Evolutionary conservation across 2,888 invertebrate species (phyloP), one percentile per base, ranked within the genome.

Genomic region (Chrysomela aeneicollis): DNA sequence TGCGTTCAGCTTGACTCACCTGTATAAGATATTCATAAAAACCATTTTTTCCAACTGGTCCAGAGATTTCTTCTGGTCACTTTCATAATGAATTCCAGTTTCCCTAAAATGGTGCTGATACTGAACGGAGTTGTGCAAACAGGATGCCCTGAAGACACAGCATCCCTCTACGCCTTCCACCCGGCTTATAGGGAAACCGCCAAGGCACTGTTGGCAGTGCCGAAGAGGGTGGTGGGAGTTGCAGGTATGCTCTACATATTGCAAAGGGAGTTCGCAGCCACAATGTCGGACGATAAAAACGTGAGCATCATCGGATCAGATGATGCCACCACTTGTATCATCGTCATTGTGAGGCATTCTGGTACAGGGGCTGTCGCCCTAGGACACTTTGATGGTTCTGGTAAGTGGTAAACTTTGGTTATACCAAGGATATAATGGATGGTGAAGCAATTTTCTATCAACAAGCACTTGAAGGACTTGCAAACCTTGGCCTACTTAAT

Each of bases 321-420:
- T 83, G 96, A 95, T 85, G 92, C 92, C 79, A 97, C 97, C 74
- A 95, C 96, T 73, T 97, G 97, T 85, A 92, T 95, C 81, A 93
- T 95, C 81, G 92, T 93, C 72, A 91, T 97, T 72, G 88, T 97
- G 63, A 88, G 95, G 82, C 95, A 97, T 88, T 92, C 79, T 91
- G 94, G 94, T 54, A 95, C 95, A 12, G 95, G 96, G 46, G 95
- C 94, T 12, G 91, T 93, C 32, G 92, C 93, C 19, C 80, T 95
- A 68, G 93, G 92, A 10, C 95, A 95, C 81, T 83, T 94, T 59
- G 94, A 92, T 83, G 95, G 95, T 1, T 63, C 59, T 10, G 67
- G 67, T 61, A 57, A 61, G 67, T 59, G 9, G 8, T 6, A 18
- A 22, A 17, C 6, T 35, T 8, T 9, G 15, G 2, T 35, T 19